Evolutionary conservation across 2,113 vertebrate genomes (phyloP), one percentile per base, ranked within the genome.

Genomic region (Lanius collurio): DNA sequence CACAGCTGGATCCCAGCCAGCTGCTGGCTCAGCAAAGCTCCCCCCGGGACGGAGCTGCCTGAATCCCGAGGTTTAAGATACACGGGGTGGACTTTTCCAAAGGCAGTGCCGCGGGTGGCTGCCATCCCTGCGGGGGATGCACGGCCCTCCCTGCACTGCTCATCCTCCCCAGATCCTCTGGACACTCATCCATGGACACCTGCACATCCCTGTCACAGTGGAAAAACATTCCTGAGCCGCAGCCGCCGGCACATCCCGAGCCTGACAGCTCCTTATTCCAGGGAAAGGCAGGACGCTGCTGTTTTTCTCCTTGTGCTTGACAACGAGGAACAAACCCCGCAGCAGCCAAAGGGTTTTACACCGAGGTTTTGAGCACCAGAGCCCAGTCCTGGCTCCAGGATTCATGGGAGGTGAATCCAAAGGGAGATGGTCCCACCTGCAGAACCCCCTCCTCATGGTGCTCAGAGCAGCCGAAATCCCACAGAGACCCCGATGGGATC

Each of bases 261-360:
- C 33, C 62, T 10, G 11, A 1, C 9, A 14, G 74, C 26, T 86
- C 79, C 67, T 13, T 0, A 4, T 62, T 67, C 22, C 83, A 33
- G 56, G 60, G 65, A 74, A 31, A 74, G 3, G 16, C 23, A 0
- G 13, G 1, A 14, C 0, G 3, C 69, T 85, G 50, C 35, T 21
- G 56, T 0, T 46, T 52, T 67, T 2, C 53, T 64, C 41, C 79
- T 15, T 11, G 63, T 11, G 63, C n/a, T 69, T 9, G 39, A 52
- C 0, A 0, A 3, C 0, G 3, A 75, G 60, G 60, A 83, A 7
- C 23, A 24, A 88, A 65, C 47, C 46, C n/a, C 1, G 0, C 46
- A 18, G 75, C 9, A 9, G 35, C 67, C 22, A 2, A 31, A n/a
- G 11, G 20, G 28, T 1, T 73, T 77, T 5, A 59, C 33, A 59